Conservation (phyloP, 1,140 invertebrate genomes). For the Trinorchestia longiramus region DNA sequence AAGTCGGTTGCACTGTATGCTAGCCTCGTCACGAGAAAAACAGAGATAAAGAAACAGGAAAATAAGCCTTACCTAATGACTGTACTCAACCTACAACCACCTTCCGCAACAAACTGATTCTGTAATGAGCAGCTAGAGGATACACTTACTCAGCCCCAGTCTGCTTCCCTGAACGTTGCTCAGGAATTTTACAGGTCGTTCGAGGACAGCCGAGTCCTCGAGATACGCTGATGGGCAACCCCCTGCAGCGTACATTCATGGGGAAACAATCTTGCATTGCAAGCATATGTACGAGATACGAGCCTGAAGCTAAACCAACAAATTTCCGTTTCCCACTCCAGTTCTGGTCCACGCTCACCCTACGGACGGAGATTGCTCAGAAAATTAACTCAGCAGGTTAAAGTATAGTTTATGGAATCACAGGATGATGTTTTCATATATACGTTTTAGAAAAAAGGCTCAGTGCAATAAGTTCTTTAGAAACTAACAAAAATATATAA, state of each 20-base stretch:
- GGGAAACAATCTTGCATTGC: no score
- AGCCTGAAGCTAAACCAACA: background rate
- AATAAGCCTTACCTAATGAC: background rate
- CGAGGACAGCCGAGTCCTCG: no score
- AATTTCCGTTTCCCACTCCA: background rate
- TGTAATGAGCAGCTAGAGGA: background rate
- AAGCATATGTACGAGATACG: no score
- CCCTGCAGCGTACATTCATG: no score
- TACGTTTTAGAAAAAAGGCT: no score
- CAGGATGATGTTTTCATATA: background rate
- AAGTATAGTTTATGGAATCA: background rate
- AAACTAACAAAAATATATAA: no score
- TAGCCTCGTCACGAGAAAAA: background rate
- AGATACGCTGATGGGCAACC: no score
- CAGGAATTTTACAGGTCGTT: background rate
- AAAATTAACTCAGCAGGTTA: background rate
- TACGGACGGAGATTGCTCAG: background rate
- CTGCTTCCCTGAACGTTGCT: background rate
- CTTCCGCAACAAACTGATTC: background rate
- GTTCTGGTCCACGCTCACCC: background rate
- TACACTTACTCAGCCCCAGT: no score
- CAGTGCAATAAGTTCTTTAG: no score
- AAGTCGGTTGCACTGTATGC: background rate
- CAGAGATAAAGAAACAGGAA: background rate
- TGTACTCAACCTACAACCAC: no score